A percentile compares a stretch with the other conserved stretches of the same genome.
Conservation (phyloP, 2,888 invertebrate genomes). For the Cerceris rybyensis region DNA sequence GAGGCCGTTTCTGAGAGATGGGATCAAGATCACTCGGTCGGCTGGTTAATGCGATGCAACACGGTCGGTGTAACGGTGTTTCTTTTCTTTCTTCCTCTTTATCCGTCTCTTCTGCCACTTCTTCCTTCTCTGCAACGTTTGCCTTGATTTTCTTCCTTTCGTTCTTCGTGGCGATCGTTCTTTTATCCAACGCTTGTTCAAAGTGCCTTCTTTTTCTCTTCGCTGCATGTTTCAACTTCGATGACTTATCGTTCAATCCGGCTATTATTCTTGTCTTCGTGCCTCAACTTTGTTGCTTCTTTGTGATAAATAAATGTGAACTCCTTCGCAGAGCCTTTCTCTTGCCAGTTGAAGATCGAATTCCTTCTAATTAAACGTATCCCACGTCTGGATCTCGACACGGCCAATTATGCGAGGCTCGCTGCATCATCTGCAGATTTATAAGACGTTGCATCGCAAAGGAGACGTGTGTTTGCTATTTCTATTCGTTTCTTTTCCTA, state of each 20-base stretch:
- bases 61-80: slow-evolving; percentile 71
- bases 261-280: too few species aligned
- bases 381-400: slow-evolving; percentile 29
- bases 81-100: slow-evolving; percentile 20
- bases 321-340: slow-evolving; percentile 11
- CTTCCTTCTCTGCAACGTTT: too few species aligned
- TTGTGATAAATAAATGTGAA: too few species aligned
- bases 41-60: slow-evolving; percentile 79
- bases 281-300: too few species aligned
- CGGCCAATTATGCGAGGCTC: slow-evolving; percentile 31
- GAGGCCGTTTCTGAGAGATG: slow-evolving; percentile 62
- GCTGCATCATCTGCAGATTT: slow-evolving; percentile 20
- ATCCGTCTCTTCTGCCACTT: slow-evolving; percentile 1
- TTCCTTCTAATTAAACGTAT: slow-evolving; percentile 30
- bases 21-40: slow-evolving; percentile 80
- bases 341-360: slow-evolving; percentile 1
- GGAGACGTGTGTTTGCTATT: background rate
- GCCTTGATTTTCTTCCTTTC: too few species aligned
- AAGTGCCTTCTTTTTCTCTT: too few species aligned
- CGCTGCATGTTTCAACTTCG: too few species aligned
- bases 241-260: too few species aligned
- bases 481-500: background rate
- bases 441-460: background rate
- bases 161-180: too few species aligned
- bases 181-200: too few species aligned